These are phyloP conservation scores for Ellobius talpinus DNA, from an alignment of 2,113 vertebrate genomes.

Conservation along the genomic window DNA sequence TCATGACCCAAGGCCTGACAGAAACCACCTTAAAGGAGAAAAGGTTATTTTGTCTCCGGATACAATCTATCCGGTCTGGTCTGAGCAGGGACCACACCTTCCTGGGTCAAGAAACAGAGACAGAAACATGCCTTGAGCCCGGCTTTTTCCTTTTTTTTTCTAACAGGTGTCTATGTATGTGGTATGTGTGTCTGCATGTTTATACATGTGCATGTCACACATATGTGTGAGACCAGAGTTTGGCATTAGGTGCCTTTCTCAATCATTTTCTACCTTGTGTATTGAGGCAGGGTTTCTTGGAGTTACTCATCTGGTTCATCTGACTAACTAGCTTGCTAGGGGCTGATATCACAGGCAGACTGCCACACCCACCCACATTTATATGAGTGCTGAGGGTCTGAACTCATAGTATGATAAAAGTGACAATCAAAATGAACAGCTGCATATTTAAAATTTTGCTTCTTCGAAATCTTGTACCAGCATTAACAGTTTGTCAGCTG, in stretches of 20 bases:
- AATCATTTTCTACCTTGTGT: neutral
- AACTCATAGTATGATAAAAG: neutral
- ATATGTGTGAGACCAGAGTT: neutral
- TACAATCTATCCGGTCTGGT: neutral
- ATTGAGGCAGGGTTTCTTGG: neutral
- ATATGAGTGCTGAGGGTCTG: neutral
- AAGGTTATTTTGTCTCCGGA: neutral
- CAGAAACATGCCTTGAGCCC: neutral
- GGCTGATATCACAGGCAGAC: neutral
- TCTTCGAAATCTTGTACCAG: neutral
- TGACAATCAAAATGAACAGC: neutral
- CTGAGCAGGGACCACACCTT: neutral
- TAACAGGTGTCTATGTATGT: neutral
- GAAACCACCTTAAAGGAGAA: neutral
- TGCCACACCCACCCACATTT: neutral
- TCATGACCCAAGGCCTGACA: neutral
- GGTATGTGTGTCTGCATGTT: neutral
- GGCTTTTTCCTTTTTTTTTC: neutral
- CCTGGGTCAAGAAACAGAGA: neutral
- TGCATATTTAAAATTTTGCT: slow-evolving; percentile 29
- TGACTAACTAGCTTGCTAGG: neutral
- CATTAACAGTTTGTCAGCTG: slow-evolving; percentile 10
- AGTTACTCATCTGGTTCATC: neutral
- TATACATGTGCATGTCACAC: neutral
- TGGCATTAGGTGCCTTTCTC: neutral